Percentiles rank a stretch among this genome's conserved stretches.
Conservation (phyloP, 2,113 vertebrate genomes). For the Microcebus lehilahytsara region DNA sequence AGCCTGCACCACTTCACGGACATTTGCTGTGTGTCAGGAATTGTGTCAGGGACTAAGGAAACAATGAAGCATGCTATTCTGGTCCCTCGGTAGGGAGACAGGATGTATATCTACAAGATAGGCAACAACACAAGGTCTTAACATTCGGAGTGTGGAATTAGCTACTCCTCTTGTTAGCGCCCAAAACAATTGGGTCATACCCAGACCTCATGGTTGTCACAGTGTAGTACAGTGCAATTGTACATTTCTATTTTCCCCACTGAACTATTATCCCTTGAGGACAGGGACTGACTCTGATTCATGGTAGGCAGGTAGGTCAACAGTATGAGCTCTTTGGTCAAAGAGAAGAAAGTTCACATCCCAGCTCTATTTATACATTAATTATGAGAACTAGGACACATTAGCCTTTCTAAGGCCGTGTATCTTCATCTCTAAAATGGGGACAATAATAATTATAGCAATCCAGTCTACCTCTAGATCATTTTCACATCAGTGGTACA, state of each 20-base stretch:
- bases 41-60: neutral
- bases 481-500: neutral
- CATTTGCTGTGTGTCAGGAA: neutral
- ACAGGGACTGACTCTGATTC: neutral
- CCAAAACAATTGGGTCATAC: neutral
- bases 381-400: neutral
- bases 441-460: neutral
- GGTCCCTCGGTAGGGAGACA: neutral
- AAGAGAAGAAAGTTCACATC: neutral
- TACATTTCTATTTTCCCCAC: neutral
- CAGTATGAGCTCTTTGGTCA: neutral
- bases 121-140: neutral
- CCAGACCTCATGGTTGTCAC: neutral
- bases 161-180: neutral
- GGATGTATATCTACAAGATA: neutral
- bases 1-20: neutral
- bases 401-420: neutral
- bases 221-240: neutral
- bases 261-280: neutral
- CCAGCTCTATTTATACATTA: neutral
- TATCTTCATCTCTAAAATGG: conserved; percentile 26
- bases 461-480: neutral
- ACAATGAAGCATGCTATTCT: neutral
- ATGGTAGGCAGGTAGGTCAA: neutral
- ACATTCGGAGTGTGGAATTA: neutral